These are phyloP conservation scores for Blera fallax DNA, from an alignment of 2,888 invertebrate species.

Conservation along the genomic window DNA sequence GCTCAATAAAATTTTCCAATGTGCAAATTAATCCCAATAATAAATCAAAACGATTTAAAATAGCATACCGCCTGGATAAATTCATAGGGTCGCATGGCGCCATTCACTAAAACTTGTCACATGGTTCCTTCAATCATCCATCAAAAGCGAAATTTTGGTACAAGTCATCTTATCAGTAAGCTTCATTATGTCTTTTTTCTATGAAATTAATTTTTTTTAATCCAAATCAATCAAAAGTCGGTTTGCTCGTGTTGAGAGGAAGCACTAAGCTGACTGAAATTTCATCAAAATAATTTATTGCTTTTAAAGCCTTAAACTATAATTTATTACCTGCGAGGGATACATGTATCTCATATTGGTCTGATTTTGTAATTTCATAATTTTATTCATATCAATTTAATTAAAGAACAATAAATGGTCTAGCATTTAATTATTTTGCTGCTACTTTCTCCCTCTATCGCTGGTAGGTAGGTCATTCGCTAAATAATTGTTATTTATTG, in stretches of 20 bases:
- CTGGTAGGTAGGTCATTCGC: neutral
- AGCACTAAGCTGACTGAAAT: neutral
- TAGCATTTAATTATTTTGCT: neutral
- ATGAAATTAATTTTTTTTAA: constrained; percentile 9
- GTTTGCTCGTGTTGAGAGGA: neutral
- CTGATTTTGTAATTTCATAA: neutral
- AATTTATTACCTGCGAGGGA: neutral
- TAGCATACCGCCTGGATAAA: neutral
- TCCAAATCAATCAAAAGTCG: constrained; percentile 39
- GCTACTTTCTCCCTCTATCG: neutral
- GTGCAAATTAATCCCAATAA: constrained; percentile 25
- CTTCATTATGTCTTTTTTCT: neutral
- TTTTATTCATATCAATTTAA: neutral
- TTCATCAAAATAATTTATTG: constrained; percentile 39
- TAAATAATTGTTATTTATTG: neutral
- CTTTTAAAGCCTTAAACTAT: neutral
- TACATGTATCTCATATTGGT: neutral
- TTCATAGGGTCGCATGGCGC: neutral
- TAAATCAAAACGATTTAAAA: constrained; percentile 31
- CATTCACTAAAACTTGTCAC: constrained; percentile 7
- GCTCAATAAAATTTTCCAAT: neutral
- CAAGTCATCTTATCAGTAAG: constrained; percentile 24
- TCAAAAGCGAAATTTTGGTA: constrained; percentile 35
- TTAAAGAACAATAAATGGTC: neutral
- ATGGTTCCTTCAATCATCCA: constrained; percentile 34